Evolutionary conservation across 2,797 vertebrate species (phyloP).

Genomic region (Molossus molossus): DNA sequence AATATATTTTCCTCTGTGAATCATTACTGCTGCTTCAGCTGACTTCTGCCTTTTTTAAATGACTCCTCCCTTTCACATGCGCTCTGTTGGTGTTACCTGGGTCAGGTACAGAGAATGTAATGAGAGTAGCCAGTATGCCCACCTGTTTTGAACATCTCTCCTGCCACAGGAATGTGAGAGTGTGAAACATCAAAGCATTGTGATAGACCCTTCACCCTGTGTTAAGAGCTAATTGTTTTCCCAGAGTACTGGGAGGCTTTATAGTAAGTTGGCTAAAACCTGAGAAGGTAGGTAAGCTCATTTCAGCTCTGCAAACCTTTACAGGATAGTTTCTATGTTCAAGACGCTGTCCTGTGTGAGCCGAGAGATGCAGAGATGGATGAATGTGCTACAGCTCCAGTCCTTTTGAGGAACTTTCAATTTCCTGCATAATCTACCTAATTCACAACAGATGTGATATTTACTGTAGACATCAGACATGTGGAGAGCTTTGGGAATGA

Average conservation of each 20-base stretch:
- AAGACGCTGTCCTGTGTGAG: background rate
- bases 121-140: background rate
- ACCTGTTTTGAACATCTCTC: constrained; percentile 47
- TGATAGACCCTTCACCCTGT: background rate
- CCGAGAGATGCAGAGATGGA: background rate
- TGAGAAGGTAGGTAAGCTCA: constrained; percentile 10
- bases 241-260: constrained; percentile 25
- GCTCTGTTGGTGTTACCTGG: background rate
- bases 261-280: constrained; percentile 30
- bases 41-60: constrained; percentile 31
- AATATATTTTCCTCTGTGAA: constrained; percentile 9
- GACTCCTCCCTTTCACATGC: background rate
- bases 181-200: constrained; percentile 45
- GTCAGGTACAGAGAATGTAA: background rate
- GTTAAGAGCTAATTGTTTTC: constrained; percentile 47
- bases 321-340: background rate
- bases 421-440: constrained; percentile 15
- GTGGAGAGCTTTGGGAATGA: background rate
- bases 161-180: background rate
- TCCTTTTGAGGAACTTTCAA: background rate
- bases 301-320: constrained; percentile 55
- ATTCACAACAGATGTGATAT: constrained; percentile 58
- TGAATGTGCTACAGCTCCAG: background rate
- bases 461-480: background rate
- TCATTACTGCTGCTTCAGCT: background rate